A percentile compares a stretch with the other conserved stretches of the same genome.
These are phyloP conservation scores for Gallinago undulata DNA, from an alignment of 2,113 vertebrate species.

Conservation along the genomic window DNA sequence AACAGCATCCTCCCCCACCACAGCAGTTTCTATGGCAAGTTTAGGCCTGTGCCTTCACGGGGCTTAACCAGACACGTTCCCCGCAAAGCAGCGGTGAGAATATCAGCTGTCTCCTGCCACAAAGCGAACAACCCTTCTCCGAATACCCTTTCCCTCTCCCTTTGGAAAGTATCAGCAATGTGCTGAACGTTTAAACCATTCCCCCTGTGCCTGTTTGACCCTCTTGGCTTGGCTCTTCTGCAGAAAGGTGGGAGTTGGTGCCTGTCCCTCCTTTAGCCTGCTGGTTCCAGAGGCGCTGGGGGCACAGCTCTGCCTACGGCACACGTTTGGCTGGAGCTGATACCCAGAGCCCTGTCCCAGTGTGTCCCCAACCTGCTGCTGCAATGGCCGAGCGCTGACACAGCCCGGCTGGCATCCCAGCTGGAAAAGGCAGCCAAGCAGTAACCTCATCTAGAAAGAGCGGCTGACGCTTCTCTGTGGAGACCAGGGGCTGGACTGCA, in stretches of 20 bases:
- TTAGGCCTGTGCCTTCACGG: background rate
- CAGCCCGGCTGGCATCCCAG: background rate
- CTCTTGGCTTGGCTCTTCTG: background rate
- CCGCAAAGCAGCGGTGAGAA: background rate
- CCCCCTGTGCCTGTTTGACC: background rate
- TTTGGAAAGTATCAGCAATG: background rate
- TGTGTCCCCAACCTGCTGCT: background rate
- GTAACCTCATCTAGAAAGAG: background rate
- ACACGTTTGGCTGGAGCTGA: background rate
- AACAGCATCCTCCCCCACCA: background rate
- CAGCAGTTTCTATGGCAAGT: background rate
- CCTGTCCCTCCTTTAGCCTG: background rate
- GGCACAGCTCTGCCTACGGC: rapidly evolving
- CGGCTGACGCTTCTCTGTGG: background rate
- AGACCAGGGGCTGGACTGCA: background rate
- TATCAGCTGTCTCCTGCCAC: background rate
- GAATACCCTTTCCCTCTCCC: background rate
- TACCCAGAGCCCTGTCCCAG: background rate
- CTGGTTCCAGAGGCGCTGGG: background rate
- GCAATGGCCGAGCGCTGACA: background rate
- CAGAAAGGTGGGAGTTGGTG: background rate
- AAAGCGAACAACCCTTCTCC: background rate
- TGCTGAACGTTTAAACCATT: background rate
- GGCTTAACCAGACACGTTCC: background rate
- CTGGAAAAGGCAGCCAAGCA: background rate